Base-by-base conservation (phyloP, 2,797 vertebrate genomes). In the Sebastes cheni region DNA sequence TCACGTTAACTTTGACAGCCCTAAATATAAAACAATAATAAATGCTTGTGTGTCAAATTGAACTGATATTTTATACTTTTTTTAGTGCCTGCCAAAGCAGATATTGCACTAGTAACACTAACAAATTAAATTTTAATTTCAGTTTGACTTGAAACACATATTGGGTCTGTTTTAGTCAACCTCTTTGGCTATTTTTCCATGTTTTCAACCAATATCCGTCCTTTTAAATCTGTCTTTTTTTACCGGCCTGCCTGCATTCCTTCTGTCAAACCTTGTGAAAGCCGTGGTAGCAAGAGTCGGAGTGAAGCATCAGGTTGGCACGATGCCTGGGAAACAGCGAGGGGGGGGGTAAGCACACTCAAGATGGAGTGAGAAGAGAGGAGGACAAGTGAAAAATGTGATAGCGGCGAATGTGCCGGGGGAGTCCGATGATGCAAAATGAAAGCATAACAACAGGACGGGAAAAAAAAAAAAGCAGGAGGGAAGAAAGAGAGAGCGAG, bases 381-480 rank as follows among this genome's bases (percentile, higher is more conserved):
- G 74, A 76, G 67, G 79, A 77, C 20, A 62, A 81, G 71, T 76
- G 83, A 86, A 83, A 87, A 81, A 89, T 75, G 81, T 42, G 78
- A 67, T 69, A 25, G 86, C 61, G 7, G 74, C 3, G 55, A 75
- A 60, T 54, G 77, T 65, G 67, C 65, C 77, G 11, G 50, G 90
- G 87, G 90, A 91, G 75, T 71, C 74, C 10, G 55, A 55, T 20
- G 52, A 83, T 83, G 83, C 88, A 87, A 90, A 92, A 90, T 80
- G 84, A 92, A 90, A 90, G 87, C 67, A 30, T n/a, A 89, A 82
- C 84, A 88, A 88, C 86, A 65, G 88, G 84, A 90, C 73, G 69
- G 72, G 42, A 2, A 46, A 16, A 46, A 86, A 72, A 81, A 46
- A 42, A 86, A 72, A 79, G 72, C 22, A 82, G 71, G 12, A 18